phyloP scores from a whole-genome alignment of 2,888 invertebrate genomes.

The Heliconius cydno region DNA sequence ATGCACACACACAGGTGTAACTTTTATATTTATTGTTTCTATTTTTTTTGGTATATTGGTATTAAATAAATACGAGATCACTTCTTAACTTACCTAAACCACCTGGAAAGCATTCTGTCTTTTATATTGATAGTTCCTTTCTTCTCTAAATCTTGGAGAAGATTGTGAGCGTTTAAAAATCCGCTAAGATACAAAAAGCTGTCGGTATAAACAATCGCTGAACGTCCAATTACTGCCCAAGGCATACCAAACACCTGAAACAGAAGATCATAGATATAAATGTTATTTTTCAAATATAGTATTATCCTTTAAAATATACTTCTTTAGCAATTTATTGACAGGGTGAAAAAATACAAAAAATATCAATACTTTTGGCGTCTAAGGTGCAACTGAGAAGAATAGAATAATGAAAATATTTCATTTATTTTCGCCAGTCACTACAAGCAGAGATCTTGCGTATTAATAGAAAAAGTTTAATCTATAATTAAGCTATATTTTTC shows the following conservation, averaged over 20 bases:
- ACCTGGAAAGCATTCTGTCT: slow-evolving; percentile 76
- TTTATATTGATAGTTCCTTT: slow-evolving; percentile 78
- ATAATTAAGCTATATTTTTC: no score
- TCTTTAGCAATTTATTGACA: no score
- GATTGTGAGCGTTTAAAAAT: slow-evolving; percentile 81
- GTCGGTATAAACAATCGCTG: slow-evolving; percentile 85
- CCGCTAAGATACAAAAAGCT: slow-evolving; percentile 85
- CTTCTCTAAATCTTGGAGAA: slow-evolving; percentile 79
- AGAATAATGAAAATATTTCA: not conserved
- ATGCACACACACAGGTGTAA: no score
- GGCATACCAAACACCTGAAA: slow-evolving; percentile 79
- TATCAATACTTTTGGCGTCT: not conserved
- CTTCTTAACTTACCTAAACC: slow-evolving; percentile 72
- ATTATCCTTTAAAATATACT: no score
- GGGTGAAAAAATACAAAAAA: not conserved
- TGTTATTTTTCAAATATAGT: not conserved
- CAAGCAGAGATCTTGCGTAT: not conserved
- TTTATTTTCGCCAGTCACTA: not conserved
- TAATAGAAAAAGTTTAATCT: no score
- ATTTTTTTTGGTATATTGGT: not conserved
- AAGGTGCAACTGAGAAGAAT: no score
- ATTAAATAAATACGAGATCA: not conserved
- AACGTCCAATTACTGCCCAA: slow-evolving; percentile 84
- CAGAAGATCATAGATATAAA: not conserved
- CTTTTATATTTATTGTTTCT: no score